Evolutionary conservation across 2,888 invertebrate genomes (phyloP).

Genomic region (Timema cristinae): DNA sequence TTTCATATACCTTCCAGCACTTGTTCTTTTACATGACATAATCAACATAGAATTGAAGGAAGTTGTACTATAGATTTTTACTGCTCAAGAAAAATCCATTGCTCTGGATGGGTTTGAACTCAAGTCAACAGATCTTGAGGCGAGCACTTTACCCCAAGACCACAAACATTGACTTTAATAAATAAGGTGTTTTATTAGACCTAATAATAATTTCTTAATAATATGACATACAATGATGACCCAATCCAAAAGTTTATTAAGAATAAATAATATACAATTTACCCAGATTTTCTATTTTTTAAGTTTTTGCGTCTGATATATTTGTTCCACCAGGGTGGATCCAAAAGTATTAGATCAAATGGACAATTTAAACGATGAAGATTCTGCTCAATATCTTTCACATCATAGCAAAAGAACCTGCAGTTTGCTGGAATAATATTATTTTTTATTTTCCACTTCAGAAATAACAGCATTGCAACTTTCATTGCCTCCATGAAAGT

Average conservation of each 20-base stretch:
- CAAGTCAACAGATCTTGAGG: too few relatives aligned
- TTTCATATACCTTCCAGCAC: too few relatives aligned
- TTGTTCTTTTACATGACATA: too few relatives aligned
- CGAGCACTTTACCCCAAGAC: too few relatives aligned
- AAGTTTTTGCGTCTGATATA: constrained; percentile 78
- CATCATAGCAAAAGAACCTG: constrained; percentile 63
- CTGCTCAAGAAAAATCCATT: too few relatives aligned
- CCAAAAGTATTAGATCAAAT: constrained; percentile 81
- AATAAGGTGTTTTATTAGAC: too few relatives aligned
- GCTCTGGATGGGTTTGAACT: too few relatives aligned
- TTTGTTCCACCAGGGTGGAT: constrained; percentile 97
- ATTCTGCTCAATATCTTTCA: constrained; percentile 55
- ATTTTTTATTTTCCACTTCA: constrained; percentile 48
- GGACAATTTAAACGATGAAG: constrained; percentile 48
- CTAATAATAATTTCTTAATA: too few relatives aligned
- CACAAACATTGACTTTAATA: too few relatives aligned
- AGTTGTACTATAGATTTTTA: too few relatives aligned
- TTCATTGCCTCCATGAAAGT: constrained; percentile 56
- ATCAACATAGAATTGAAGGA: too few relatives aligned
- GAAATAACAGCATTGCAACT: constrained; percentile 50
- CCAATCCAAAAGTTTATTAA: neutral
- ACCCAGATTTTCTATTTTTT: constrained; percentile 59
- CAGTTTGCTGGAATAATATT: constrained; percentile 64
- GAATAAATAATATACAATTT: constrained; percentile 32
- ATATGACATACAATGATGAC: neutral